Evolutionary conservation across 1,140 invertebrate genomes (phyloP), one percentile per base, ranked within the genome.

Genomic region (Lucilia sericata): DNA sequence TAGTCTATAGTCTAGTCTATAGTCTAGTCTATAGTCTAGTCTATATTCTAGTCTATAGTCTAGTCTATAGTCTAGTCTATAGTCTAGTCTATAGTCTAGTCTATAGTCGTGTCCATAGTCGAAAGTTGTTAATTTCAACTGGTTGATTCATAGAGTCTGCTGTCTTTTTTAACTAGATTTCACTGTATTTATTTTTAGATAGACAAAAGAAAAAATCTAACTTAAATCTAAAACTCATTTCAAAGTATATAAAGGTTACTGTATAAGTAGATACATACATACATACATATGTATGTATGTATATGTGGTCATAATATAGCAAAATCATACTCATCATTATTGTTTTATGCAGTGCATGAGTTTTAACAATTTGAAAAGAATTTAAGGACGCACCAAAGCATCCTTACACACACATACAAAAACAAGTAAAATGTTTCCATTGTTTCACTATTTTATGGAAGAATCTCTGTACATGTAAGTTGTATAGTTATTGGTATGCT

Each of bases 321-420:
- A 60, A 60, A 60, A 60, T 60, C 55, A 60, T 60, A 17, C n/a
- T 70, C 21, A 21, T 70, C 65, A 70, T 70, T n/a, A 42, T 42
- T 42, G 42, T 42, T 55, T 55, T 55, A 25, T 70, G 9, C 65
- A 21, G 17, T 60, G 65, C 65, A 70, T 70, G 65, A 70, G n/a
- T 70, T 21, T 70, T 70, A 21, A 70, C 65, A 70, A 70, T 70
- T 70, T 70, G 65, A 70, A 70, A 21, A 10, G 65, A 70, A 19
- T 19, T 70, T 25, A 70, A 65, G 60, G 14, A 65, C n/a, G n/a
- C 14, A 65, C 14, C 14, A 65, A 65, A 65, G 49, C 9, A 34
- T 75, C 74, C 74, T 13, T 12, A 36, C 25, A 30, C 25, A 30
- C 25, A 30, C 25, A 30, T 42, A 5, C 13, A 76, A 14, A 30